phyloP scores from a whole-genome alignment of 2,113 vertebrate species.

The Pogonocichla stellata region DNA sequence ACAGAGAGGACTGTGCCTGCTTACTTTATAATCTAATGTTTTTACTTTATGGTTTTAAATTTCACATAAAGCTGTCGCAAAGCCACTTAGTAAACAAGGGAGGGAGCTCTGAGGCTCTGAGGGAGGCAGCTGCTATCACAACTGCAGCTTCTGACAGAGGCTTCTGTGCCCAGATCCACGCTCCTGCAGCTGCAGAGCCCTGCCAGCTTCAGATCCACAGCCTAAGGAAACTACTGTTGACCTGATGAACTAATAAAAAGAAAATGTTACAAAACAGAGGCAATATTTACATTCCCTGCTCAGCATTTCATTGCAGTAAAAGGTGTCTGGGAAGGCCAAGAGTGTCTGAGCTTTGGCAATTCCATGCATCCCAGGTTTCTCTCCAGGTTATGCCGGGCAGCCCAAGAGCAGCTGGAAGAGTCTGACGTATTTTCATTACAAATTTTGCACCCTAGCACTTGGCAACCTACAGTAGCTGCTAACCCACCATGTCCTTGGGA shows the following conservation, averaged over 20 bases:
- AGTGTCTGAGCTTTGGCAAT: background rate
- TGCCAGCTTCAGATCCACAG: background rate
- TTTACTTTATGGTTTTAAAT: background rate
- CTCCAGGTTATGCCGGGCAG: background rate
- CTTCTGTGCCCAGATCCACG: background rate
- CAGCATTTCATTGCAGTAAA: background rate
- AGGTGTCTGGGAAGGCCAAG: background rate
- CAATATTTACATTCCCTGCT: background rate
- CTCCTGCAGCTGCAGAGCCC: background rate
- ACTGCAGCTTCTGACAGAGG: background rate
- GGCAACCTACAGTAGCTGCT: background rate
- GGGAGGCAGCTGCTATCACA: background rate
- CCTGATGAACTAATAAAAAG: background rate
- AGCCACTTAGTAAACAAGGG: background rate
- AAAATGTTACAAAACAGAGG: background rate
- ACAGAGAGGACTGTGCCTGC: background rate
- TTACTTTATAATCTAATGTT: background rate
- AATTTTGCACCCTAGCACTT: background rate
- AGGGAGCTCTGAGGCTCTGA: background rate
- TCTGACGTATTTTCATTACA: background rate
- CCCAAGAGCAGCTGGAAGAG: background rate
- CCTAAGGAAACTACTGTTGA: background rate
- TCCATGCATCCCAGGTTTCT: background rate
- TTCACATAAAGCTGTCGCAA: background rate
- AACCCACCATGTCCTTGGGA: rapidly evolving